phyloP scores from a whole-genome alignment of 2,113 vertebrate species.

The Ceyx melanurus region DNA sequence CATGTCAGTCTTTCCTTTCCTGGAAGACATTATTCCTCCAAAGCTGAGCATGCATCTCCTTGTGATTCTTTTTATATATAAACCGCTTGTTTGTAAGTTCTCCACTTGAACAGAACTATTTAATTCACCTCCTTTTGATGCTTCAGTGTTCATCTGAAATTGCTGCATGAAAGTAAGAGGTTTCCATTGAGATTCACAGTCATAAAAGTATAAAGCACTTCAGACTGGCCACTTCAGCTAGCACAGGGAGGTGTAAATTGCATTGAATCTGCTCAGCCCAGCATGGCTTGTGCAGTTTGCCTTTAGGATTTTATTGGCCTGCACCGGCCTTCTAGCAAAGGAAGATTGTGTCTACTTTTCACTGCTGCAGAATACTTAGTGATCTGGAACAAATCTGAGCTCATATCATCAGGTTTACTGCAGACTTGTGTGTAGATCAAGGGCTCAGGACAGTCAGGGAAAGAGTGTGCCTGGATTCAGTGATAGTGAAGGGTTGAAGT shows the following conservation, averaged over 20 bases:
- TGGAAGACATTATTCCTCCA: background rate
- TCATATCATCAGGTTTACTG: background rate
- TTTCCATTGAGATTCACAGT: conserved; percentile 32
- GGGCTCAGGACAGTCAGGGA: background rate
- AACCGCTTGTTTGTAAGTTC: conserved; percentile 45
- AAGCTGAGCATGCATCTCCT: conserved; percentile 3
- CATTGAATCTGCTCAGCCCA: conserved; percentile 45
- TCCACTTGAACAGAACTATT: conserved; percentile 47
- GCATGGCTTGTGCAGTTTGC: conserved; percentile 22
- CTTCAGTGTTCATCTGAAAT: conserved; percentile 42
- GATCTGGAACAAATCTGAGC: conserved; percentile 25
- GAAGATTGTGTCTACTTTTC: background rate
- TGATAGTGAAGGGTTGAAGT: background rate
- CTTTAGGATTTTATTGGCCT: conserved; percentile 34
- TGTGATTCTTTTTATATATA: conserved; percentile 45
- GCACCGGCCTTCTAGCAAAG: background rate
- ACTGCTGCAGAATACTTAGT: background rate
- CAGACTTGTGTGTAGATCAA: background rate
- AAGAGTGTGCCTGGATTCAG: background rate
- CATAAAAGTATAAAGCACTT: conserved; percentile 26
- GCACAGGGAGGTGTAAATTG: conserved; percentile 35
- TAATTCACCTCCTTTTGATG: conserved; percentile 54
- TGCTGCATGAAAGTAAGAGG: conserved; percentile 44
- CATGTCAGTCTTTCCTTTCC: background rate
- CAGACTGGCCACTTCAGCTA: conserved; percentile 40